Conservation (phyloP, 2,888 invertebrate species). For the Limnephilus rhombicus region DNA sequence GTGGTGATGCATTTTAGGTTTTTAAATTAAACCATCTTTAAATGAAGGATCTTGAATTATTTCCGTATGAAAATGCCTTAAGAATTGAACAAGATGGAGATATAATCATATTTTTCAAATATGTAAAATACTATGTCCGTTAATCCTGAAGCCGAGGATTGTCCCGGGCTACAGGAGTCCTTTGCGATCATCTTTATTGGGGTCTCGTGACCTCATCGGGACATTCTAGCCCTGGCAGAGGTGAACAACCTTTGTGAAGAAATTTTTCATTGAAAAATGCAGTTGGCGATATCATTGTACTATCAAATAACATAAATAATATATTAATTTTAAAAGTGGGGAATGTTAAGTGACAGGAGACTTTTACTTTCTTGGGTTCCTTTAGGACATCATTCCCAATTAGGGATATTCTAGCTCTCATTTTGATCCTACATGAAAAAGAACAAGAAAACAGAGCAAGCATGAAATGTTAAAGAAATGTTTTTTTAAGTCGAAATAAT, state of each 20-base stretch:
- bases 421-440: too few species aligned
- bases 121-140: not conserved
- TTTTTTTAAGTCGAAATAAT: too few species aligned
- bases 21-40: not conserved
- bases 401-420: too few species aligned
- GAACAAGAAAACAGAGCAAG: too few species aligned
- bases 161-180: not conserved
- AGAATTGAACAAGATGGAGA: not conserved
- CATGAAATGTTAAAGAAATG: too few species aligned
- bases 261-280: not conserved
- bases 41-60: not conserved
- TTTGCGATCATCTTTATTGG: slow-evolving; percentile 27
- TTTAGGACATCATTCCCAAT: too few species aligned
- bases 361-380: too few species aligned
- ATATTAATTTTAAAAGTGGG: too few species aligned
- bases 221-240: not conserved
- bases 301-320: too few species aligned
- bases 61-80: not conserved
- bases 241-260: not conserved
- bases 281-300: too few species aligned
- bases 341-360: too few species aligned
- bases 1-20: not conserved
- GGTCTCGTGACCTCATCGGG: slow-evolving; percentile 33
- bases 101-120: not conserved
- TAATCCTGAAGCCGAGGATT: not conserved